Base-by-base conservation (phyloP, 2,888 invertebrate species). In the Boloria selene region DNA sequence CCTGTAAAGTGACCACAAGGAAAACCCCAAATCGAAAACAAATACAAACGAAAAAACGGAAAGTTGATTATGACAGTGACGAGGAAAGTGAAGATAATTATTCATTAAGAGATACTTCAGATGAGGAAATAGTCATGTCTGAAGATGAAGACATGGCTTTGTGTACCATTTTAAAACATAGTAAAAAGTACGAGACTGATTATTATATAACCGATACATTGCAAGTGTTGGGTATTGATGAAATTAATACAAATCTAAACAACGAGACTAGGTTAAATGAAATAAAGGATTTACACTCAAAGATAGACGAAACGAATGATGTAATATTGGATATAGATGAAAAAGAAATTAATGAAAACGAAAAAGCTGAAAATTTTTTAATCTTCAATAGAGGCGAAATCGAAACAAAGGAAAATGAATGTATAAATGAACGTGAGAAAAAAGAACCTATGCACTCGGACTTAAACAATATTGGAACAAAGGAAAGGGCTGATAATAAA, bases 91-190 rank as follows among this genome's bases (percentile, higher is more conserved):
- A 26, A 2, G 2, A 26, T n/a, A 22, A 61, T 61, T 61, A 61
- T 52, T 61, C 61, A 51, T 22, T 61, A 22, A 31, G 61, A 51
- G 61, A 61, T 52, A 51, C 44, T 42, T 51, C 61, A 22, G 61
- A 61, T 61, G 52, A 52, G 42, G 44, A 17, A 44, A 16, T 22
- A 50, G 31, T 51, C 60, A 38, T 50, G 31, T 60, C 60, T 51
- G 60, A 60, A 60, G 54, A 54, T 54, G 53, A 54, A 6, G 54
- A 54, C 31, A 31, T 31, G 17, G 31, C 54, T 54, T n/a, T 53
- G 18, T 10, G 13, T 14, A 18, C 53, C 13, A 53, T 22, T 53
- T 53, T 53, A 53, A 53, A 53, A 53, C 10, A 53, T 18, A 53
- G 17, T 53, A 54, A 13, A 51, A 16, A 17, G 51, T 51, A 18